Conservation (phyloP, 1,140 invertebrate species). For the Oryctes rhinoceros region DNA sequence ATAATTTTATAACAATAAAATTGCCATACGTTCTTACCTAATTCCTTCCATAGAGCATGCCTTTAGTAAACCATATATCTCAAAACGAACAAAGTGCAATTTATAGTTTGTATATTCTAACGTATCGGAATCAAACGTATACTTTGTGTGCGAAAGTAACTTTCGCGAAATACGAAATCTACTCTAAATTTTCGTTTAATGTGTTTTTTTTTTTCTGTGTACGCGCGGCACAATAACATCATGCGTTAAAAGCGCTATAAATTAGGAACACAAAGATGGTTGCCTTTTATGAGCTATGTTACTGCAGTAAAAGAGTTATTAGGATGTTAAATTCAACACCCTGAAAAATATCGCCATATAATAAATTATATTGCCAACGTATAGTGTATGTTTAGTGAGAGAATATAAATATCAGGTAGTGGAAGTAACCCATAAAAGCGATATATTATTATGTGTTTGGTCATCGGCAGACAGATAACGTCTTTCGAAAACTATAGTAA, state of each 20-base stretch:
- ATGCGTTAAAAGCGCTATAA: constrained; percentile 49
- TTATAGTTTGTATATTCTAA: too few relatives aligned
- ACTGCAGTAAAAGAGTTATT: constrained; percentile 47
- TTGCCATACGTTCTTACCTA: too few relatives aligned
- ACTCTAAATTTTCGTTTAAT: neutral
- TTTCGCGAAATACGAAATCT: constrained; percentile 14
- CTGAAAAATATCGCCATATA: constrained; percentile 43
- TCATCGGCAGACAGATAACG: constrained; percentile 25
- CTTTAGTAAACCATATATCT: too few relatives aligned
- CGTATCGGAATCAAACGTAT: neutral
- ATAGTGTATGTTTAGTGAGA: constrained; percentile 36
- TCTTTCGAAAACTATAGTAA: constrained; percentile 6
- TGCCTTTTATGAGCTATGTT: constrained; percentile 45
- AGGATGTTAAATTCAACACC: constrained; percentile 49
- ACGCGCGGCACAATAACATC: constrained; percentile 40
- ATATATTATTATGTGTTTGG: constrained; percentile 35
- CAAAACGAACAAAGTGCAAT: too few relatives aligned
- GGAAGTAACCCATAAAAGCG: constrained; percentile 35
- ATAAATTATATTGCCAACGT: constrained; percentile 40
- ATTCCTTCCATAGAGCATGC: too few relatives aligned
- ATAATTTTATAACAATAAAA: too few relatives aligned
- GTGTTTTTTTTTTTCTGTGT: constrained; percentile 27
- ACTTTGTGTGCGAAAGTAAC: neutral
- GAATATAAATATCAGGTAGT: constrained; percentile 37
- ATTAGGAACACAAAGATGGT: constrained; percentile 48